These are phyloP conservation scores for Saimiri boliviensis DNA, from an alignment of 2,113 vertebrate species.

Conservation along the genomic window DNA sequence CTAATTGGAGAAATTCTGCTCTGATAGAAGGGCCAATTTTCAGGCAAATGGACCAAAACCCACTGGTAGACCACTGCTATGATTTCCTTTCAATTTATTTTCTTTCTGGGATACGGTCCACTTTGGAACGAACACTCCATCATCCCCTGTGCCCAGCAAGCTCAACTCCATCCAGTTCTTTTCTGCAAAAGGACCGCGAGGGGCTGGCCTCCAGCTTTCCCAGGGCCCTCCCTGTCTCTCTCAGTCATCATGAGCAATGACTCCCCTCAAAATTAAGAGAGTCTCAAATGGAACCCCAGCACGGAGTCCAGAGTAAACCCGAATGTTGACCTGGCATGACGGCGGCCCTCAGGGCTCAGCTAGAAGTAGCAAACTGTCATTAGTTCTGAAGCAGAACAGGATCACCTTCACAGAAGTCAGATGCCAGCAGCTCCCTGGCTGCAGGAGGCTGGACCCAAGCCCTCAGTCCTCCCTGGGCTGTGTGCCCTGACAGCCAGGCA, in stretches of 20 bases:
- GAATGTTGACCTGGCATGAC: conserved; percentile 44
- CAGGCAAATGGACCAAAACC: conserved; percentile 32
- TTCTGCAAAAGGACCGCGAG: not conserved
- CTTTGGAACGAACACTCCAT: not conserved
- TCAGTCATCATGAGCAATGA: not conserved
- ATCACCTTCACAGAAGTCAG: conserved; percentile 43
- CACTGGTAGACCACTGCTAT: not conserved
- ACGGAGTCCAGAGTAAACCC: conserved; percentile 37
- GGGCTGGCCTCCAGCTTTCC: not conserved
- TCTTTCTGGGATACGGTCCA: not conserved
- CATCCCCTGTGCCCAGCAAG: not conserved
- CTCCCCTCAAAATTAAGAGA: conserved; percentile 47
- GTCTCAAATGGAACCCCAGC: conserved; percentile 7
- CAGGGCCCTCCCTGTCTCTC: not conserved
- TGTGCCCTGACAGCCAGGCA: not conserved
- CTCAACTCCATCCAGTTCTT: not conserved
- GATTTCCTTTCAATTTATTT: conserved; percentile 10
- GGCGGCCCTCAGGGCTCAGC: conserved; percentile 62
- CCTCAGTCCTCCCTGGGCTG: not conserved
- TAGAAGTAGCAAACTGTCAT: not conserved
- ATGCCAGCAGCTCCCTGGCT: not conserved
- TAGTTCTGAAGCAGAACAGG: conserved; percentile 12
- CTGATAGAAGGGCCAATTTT: not conserved
- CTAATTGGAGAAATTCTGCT: not conserved
- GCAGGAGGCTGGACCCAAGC: not conserved